Evolutionary conservation across 2,797 vertebrate genomes (phyloP), one percentile per base, ranked within the genome.

Genomic region (Gorsachius magnificus): DNA sequence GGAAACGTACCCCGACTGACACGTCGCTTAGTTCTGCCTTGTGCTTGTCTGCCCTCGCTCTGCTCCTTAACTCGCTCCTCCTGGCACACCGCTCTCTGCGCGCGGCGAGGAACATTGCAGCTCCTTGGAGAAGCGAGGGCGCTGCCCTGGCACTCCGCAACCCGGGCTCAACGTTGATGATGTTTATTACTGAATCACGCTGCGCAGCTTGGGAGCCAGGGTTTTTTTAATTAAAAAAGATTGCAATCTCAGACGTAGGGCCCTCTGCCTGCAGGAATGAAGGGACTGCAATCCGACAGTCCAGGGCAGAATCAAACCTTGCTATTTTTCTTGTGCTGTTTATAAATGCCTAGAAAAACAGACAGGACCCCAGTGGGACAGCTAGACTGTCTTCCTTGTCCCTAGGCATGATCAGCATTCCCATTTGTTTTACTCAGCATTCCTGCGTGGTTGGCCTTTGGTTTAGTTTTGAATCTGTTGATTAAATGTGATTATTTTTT

Each of bases 41-140:
- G 18, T 79, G 24, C 13, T 38, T 51, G 16, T 66, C 35, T 74
- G 64, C 18, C 20, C 57, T 35, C 20, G 2, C 20, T 61, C 43
- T 74, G 29, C 38, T 86, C 43, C 60, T 53, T 45, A 28, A 24
- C n/a, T 53, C 3, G 1, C 16, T 68, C 5, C 10, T 80, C 16
- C 53, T 38, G 58, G 48, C 11, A 3, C 3, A 2, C 61, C 2
- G 1, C 35, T 71, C 56, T 10, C 1, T 29, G 45, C 2, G 0
- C 18, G 18, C 0, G 5, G 22, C 0, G 0, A 57, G 58, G 46
- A 83, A 41, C 0, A 0, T 9, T 38, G 15, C 24, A 0, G 18
- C 82, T 86, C n/a, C 65, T 41, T 68, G 0, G 3, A 88, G 69
- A 88, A 46, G 10, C 1, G 2, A 51, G 16, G 57, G 24, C 4